Conservation (phyloP, 1,140 invertebrate genomes). For the Sminthurides bifidus region DNA sequence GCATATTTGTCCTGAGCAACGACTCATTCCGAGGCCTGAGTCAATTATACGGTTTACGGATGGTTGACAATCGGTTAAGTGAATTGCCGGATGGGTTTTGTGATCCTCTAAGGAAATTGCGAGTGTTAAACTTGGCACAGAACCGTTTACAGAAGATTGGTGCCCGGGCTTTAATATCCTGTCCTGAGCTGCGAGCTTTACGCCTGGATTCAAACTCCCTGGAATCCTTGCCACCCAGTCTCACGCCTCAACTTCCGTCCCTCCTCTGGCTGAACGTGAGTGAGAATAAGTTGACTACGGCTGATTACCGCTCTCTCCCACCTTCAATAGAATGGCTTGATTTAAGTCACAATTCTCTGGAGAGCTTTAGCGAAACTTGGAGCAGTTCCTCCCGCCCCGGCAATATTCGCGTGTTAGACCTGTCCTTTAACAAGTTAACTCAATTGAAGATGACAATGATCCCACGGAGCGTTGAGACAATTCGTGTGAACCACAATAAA, state of each 20-base stretch:
- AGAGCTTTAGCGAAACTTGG: slow-evolving; percentile 4
- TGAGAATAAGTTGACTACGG: slow-evolving; percentile 74
- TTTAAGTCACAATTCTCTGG: slow-evolving; percentile 75
- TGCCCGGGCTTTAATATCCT: slow-evolving; percentile 64
- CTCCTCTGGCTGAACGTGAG: slow-evolving; percentile 78
- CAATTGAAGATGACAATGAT: slow-evolving; percentile 65
- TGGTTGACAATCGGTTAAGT: slow-evolving; percentile 75
- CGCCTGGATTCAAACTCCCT: slow-evolving; percentile 73
- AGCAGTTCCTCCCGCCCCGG: slow-evolving; percentile 9
- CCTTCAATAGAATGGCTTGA: slow-evolving; percentile 79
- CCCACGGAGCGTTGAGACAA: slow-evolving; percentile 73
- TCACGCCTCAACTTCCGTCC: slow-evolving; percentile 44
- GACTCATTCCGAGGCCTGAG: slow-evolving; percentile 70
- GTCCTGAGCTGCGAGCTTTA: slow-evolving; percentile 60
- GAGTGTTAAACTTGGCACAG: slow-evolving; percentile 72
- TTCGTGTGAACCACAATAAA: slow-evolving; percentile 84
- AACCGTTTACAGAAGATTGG: slow-evolving; percentile 76
- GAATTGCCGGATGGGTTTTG: slow-evolving; percentile 74
- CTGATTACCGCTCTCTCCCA: slow-evolving; percentile 78
- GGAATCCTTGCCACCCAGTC: slow-evolving; percentile 61
- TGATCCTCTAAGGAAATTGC: slow-evolving; percentile 64
- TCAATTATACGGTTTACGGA: slow-evolving; percentile 65
- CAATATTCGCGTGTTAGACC: slow-evolving; percentile 52
- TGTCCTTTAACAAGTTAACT: slow-evolving; percentile 71
- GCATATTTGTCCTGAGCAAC: slow-evolving; percentile 63